Evolutionary conservation across 2,888 invertebrate genomes (phyloP), one percentile per base, ranked within the genome.

Genomic region (Anorthoa munda): DNA sequence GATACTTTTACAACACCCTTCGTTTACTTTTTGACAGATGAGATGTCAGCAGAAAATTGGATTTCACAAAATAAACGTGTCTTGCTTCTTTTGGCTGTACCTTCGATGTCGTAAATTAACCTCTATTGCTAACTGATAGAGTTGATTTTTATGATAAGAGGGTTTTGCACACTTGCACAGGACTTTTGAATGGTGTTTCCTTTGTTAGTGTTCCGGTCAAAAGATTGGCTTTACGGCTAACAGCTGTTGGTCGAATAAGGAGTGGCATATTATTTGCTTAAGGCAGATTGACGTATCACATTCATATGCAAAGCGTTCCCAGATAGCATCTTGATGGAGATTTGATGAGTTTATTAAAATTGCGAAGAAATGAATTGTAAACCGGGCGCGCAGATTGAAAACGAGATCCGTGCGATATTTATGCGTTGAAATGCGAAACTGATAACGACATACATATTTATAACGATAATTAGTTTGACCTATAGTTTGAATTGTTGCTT

Each of bases 31-130:
- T 93, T 94, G 94, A 94, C 94, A 94, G 94, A 94, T 95, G 93
- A 94, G 92, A 93, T 94, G 95, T 95, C 96, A 94, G 94, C 92
- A 94, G 93, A 95, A 95, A 96, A 96, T 96, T 96, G 95, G 96
- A 96, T 95, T 95, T 95, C 87, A 93, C 93, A 95, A 95, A 95
- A 94, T 94, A 95, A 96, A 96, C 93, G 95, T 93, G 93, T 93
- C 94, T 90, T 90, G 92, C 84, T 87, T 87, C 87, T 89, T 88
- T 83, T 81, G 76, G 81, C 66, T 86, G 84, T 86, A 87, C 4
- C 48, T n/a, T 46, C 7, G n/a, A 26, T 55, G 68, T 68, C 53
- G 59, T 55, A 88, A 85, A 86, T 66, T 75, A 53, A 63, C 77
- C 87, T 86, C 77, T 90, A 86, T 66, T 15, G 0, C n/a, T 31